These are phyloP conservation scores for Chelidonichthys spinosus DNA, from an alignment of 2,797 vertebrate genomes.

Conservation along the genomic window DNA sequence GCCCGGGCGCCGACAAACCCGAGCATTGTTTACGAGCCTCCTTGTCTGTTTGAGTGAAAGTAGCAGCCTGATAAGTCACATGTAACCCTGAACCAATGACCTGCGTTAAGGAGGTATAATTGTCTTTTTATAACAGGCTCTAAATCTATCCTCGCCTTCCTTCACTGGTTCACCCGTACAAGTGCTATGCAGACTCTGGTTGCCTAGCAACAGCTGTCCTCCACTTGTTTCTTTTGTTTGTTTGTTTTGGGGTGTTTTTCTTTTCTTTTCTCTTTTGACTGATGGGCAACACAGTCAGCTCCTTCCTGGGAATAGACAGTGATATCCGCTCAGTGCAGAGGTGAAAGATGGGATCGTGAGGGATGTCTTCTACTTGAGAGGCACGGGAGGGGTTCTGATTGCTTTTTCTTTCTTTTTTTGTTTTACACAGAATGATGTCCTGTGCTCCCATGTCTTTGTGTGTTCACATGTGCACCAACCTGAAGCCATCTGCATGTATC, in stretches of 20 bases:
- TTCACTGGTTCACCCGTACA: slow-evolving; percentile 47
- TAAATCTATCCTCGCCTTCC: slow-evolving; percentile 65
- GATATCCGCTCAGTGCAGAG: slow-evolving; percentile 24
- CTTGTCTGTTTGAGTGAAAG: slow-evolving; percentile 63
- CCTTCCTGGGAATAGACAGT: slow-evolving; percentile 35
- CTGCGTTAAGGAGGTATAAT: slow-evolving; percentile 83
- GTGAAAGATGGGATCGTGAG: slow-evolving; percentile 20
- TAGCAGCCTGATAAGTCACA: slow-evolving; percentile 60
- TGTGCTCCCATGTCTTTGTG: neutral
- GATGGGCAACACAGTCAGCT: slow-evolving; percentile 67
- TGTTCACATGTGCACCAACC: slow-evolving; percentile 80
- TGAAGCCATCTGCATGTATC: slow-evolving; percentile 95
- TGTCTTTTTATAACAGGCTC: slow-evolving; percentile 78
- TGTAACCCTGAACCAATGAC: slow-evolving; percentile 80
- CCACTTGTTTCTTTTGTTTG: slow-evolving; percentile 59
- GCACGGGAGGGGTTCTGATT: neutral
- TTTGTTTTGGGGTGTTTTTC: neutral
- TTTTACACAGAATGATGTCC: neutral
- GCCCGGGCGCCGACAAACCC: slow-evolving; percentile 21
- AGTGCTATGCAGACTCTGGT: slow-evolving; percentile 48
- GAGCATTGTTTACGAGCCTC: slow-evolving; percentile 63
- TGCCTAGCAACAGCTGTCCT: slow-evolving; percentile 82
- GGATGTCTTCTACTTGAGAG: neutral
- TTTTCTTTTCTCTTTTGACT: slow-evolving; percentile 55
- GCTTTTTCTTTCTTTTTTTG: no score